These are phyloP conservation scores for Porites lutea DNA, from an alignment of 64 coral and sea anemone genomes.

Conservation along the genomic window DNA sequence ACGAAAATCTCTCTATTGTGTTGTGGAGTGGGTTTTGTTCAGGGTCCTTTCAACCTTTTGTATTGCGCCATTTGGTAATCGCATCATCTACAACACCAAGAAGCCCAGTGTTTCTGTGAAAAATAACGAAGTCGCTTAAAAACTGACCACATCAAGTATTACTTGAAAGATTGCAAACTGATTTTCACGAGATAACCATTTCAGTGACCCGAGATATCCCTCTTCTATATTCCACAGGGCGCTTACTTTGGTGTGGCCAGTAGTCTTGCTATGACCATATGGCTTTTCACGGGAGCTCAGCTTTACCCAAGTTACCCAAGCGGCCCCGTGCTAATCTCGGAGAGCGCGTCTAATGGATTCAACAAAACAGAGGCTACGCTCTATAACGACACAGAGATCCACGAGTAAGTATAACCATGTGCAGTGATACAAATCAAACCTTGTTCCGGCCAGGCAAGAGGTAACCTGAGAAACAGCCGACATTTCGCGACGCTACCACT, in stretches of 20 bases:
- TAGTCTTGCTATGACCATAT: conserved; percentile 67
- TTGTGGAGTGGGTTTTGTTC: too few species aligned
- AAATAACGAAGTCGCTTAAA: too few species aligned
- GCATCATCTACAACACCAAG: too few species aligned
- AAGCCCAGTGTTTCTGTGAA: too few species aligned
- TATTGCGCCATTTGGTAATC: too few species aligned
- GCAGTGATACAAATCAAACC: background rate
- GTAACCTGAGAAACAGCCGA: too few species aligned
- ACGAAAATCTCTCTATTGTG: too few species aligned
- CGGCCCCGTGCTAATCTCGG: conserved; percentile 42
- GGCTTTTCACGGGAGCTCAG: conserved; percentile 83
- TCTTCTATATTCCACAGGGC: conserved; percentile 27
- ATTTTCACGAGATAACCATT: background rate
- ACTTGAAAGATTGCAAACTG: background rate
- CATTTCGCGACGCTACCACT: too few species aligned
- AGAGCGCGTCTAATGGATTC: conserved; percentile 5
- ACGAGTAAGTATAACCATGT: conserved; percentile 44
- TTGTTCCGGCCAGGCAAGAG: too few species aligned
- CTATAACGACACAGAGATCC: conserved; percentile 35
- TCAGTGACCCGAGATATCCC: background rate
- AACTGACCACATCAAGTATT: background rate
- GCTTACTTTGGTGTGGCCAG: conserved; percentile 60
- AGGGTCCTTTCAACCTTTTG: too few species aligned
- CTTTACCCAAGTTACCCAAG: conserved; percentile 56
- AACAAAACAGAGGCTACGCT: conserved; percentile 35